These are phyloP conservation scores for Grammomys surdaster DNA, from an alignment of 2,113 vertebrate genomes.

Conservation along the genomic window DNA sequence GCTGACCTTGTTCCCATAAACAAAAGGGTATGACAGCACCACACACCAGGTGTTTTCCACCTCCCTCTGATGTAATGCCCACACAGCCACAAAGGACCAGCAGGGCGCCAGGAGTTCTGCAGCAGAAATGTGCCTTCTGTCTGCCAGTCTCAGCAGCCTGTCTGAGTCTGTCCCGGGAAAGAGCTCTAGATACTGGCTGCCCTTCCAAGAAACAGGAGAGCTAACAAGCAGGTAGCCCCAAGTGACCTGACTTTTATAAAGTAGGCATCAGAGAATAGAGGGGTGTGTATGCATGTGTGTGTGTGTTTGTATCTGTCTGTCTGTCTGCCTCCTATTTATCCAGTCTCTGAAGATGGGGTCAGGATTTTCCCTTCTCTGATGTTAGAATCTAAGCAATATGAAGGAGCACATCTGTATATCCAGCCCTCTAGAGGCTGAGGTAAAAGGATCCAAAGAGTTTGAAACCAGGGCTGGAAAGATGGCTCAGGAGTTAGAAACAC, in stretches of 20 bases:
- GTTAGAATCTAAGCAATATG: neutral
- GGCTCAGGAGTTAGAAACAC: neutral
- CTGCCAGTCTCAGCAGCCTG: neutral
- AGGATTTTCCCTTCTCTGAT: neutral
- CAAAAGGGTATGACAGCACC: neutral
- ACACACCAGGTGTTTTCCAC: neutral
- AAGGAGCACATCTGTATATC: neutral
- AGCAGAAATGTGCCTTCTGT: neutral
- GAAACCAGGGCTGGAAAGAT: neutral
- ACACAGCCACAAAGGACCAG: neutral
- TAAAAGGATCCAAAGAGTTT: neutral
- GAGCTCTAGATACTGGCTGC: neutral
- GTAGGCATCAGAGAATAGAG: neutral
- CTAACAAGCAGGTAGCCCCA: neutral
- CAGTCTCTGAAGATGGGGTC: neutral
- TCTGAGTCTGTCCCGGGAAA: neutral
- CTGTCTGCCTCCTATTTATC: neutral
- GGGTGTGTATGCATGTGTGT: neutral
- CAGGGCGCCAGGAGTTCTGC: neutral
- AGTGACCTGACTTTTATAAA: neutral
- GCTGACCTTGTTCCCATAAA: constrained; percentile 45
- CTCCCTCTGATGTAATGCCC: neutral
- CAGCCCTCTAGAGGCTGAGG: neutral
- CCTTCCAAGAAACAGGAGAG: neutral
- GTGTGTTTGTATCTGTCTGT: neutral